Percentiles rank a stretch among this genome's conserved stretches.
Conservation (phyloP, 2,797 vertebrate species). For the Acanthiza pusilla region DNA sequence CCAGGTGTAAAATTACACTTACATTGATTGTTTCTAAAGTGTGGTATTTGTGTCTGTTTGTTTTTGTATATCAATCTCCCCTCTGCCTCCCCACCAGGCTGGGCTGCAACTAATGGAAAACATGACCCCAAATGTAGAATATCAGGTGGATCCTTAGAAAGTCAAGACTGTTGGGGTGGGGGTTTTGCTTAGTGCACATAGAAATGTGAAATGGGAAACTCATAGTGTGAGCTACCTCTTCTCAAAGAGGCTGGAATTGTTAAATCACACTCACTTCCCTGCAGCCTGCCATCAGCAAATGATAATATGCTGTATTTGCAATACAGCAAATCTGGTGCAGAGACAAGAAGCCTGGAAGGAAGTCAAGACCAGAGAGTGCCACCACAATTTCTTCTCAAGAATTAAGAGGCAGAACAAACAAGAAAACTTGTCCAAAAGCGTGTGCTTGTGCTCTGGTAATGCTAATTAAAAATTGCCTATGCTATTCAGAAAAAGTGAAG, state of each 20-base stretch:
- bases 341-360: neutral
- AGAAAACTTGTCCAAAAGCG: neutral
- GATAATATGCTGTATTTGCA: neutral
- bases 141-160: neutral
- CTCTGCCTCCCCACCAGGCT: neutral
- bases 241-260: neutral
- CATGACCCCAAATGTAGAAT: neutral
- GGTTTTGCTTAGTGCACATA: neutral
- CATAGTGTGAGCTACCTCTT: neutral
- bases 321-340: neutral
- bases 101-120: neutral
- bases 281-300: neutral
- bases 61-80: neutral
- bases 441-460: neutral
- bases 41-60: neutral
- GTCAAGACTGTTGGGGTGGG: neutral
- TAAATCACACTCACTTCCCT: neutral
- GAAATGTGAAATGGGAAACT: neutral
- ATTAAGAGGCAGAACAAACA: neutral
- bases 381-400: neutral
- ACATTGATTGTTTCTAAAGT: neutral
- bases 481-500: neutral
- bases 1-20: neutral
- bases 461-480: neutral
- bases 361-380: neutral